phyloP scores from a whole-genome alignment of 2,888 invertebrate species.

The Plagodis pulveraria region DNA sequence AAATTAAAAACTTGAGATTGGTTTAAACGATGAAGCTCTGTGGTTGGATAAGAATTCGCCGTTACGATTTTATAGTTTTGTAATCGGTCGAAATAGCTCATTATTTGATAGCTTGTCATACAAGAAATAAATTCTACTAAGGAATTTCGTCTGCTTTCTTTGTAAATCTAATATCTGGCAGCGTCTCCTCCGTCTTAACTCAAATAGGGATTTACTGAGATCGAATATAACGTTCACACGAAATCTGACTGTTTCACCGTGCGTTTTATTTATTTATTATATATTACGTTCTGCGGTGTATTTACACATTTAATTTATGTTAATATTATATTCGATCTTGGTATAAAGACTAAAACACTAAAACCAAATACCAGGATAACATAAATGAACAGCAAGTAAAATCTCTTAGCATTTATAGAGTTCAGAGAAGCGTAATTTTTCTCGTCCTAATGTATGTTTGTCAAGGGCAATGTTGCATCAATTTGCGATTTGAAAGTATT shows the following conservation, averaged over 20 bases:
- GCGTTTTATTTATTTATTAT: no score
- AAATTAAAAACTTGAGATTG: no score
- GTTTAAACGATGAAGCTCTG: no score
- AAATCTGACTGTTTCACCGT: no score
- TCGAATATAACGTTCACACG: constrained; percentile 8
- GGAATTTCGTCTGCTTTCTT: no score
- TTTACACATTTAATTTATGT: neutral
- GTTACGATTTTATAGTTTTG: no score
- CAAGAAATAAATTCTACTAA: no score
- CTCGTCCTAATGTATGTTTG: constrained; percentile 18
- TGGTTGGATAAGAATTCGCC: no score
- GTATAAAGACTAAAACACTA: constrained; percentile 10
- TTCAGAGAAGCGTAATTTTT: constrained; percentile 17
- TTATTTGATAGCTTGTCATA: no score
- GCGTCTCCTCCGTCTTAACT: neutral
- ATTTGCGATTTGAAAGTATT: neutral
- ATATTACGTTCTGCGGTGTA: no score
- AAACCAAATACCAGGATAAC: constrained; percentile 43
- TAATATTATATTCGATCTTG: constrained; percentile 18
- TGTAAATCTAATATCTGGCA: neutral
- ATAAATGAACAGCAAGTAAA: constrained; percentile 36
- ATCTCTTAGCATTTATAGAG: constrained; percentile 6
- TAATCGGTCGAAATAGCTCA: no score
- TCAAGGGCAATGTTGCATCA: constrained; percentile 10
- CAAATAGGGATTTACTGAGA: neutral